phyloP scores from a whole-genome alignment of 2,113 vertebrate species.

The Cairina moschata region DNA sequence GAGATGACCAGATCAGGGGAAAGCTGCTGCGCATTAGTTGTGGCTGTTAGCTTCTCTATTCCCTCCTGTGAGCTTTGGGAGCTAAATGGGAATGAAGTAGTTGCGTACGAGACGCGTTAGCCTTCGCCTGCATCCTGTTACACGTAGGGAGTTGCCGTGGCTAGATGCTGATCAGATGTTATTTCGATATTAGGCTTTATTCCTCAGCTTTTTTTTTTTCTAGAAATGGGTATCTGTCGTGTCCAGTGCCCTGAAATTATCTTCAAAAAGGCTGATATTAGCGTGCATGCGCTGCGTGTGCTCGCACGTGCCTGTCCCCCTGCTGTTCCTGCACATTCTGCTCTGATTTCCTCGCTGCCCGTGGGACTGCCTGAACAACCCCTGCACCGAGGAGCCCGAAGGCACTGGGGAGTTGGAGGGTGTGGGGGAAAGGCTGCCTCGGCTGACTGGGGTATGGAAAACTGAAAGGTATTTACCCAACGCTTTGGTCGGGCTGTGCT shows the following conservation, averaged over 20 bases:
- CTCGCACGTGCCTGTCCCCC: not conserved
- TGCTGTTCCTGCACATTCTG: not conserved
- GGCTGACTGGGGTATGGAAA: not conserved
- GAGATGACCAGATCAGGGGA: not conserved
- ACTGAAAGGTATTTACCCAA: not conserved
- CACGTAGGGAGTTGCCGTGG: not conserved
- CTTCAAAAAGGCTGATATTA: not conserved
- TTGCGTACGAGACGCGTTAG: not conserved
- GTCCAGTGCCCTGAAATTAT: not conserved
- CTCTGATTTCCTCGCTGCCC: not conserved
- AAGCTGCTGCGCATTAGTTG: constrained; percentile 13
- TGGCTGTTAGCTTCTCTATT: not conserved
- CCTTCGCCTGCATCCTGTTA: not conserved
- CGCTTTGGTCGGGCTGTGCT: not conserved
- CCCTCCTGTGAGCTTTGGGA: constrained; percentile 42
- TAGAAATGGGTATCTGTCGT: not conserved
- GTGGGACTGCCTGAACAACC: not conserved
- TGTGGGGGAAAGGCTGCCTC: not conserved
- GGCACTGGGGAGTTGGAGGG: not conserved
- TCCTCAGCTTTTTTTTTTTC: not conserved
- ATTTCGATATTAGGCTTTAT: not conserved
- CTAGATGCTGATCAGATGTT: not conserved
- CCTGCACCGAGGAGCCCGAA: not conserved
- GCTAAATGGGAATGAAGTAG: constrained; percentile 6
- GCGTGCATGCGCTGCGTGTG: not conserved